phyloP scores from a whole-genome alignment of 2,113 vertebrate species.

The Lipotes vexillifer region DNA sequence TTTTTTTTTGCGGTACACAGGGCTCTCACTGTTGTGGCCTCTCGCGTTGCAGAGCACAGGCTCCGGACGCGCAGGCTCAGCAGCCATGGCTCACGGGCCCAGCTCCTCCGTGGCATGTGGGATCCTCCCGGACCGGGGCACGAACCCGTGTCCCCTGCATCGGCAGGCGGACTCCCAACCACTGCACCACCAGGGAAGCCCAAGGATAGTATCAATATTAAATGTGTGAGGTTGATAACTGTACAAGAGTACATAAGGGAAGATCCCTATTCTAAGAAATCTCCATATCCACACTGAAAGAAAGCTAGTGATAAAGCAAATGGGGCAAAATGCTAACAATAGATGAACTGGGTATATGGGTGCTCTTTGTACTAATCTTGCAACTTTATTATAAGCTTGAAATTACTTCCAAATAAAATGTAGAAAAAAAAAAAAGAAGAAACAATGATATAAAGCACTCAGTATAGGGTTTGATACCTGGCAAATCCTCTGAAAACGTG shows the following conservation, averaged over 20 bases:
- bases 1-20: no score
- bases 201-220: not conserved
- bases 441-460: not conserved
- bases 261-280: not conserved
- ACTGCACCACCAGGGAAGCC: no score
- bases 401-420: constrained; percentile 30
- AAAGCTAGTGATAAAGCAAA: not conserved
- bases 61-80: no score
- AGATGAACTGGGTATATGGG: not conserved
- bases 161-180: no score
- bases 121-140: no score
- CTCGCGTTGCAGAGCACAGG: no score
- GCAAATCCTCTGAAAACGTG: not conserved
- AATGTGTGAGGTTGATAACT: not conserved
- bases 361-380: not conserved
- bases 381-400: not conserved
- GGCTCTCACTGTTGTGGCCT: no score
- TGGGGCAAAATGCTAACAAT: not conserved
- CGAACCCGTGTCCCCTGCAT: no score
- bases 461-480: not conserved
- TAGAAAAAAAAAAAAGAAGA: not conserved
- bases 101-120: no score
- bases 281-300: not conserved
- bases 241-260: not conserved
- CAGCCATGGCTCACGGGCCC: no score